Evolutionary conservation across 1,140 invertebrate genomes (phyloP).

Genomic region (Zaprionus tsacasi): DNA sequence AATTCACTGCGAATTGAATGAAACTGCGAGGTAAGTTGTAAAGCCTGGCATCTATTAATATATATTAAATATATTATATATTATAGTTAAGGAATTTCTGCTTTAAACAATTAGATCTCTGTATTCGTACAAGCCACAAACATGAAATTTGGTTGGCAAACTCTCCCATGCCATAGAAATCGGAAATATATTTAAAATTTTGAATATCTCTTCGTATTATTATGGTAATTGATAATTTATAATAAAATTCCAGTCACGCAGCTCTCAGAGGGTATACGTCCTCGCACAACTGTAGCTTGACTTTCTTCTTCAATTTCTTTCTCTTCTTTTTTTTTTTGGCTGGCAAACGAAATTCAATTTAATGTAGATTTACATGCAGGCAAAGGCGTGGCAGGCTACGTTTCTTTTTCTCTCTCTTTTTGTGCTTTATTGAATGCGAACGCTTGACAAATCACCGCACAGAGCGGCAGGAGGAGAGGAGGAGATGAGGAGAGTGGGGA

Average conservation of each 20-base stretch:
- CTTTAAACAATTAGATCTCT: not conserved
- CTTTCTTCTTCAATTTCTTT: not conserved
- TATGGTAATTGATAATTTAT: not conserved
- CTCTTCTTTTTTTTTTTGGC: slow-evolving; percentile 27
- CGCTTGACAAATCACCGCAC: slow-evolving; percentile 76
- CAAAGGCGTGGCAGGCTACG: slow-evolving; percentile 41
- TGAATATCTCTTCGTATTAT: not conserved
- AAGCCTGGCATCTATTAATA: too few relatives aligned
- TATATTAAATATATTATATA: too few relatives aligned
- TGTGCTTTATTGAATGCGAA: slow-evolving; percentile 67
- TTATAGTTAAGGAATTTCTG: not conserved
- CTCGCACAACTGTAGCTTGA: not conserved
- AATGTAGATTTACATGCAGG: slow-evolving; percentile 78
- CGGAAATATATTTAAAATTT: too few relatives aligned
- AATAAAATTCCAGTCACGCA: not conserved
- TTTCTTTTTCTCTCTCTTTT: slow-evolving; percentile 42
- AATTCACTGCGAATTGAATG: too few relatives aligned
- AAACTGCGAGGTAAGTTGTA: too few relatives aligned
- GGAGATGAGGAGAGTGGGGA: not conserved
- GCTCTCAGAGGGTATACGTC: not conserved
- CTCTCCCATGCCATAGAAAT: too few relatives aligned
- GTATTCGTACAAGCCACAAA: too few relatives aligned
- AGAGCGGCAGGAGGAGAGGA: not conserved
- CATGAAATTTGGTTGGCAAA: too few relatives aligned
- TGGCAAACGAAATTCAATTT: slow-evolving; percentile 71